Evolutionary conservation across 1,140 invertebrate species (phyloP).

Genomic region (Sminthurinus signatus): DNA sequence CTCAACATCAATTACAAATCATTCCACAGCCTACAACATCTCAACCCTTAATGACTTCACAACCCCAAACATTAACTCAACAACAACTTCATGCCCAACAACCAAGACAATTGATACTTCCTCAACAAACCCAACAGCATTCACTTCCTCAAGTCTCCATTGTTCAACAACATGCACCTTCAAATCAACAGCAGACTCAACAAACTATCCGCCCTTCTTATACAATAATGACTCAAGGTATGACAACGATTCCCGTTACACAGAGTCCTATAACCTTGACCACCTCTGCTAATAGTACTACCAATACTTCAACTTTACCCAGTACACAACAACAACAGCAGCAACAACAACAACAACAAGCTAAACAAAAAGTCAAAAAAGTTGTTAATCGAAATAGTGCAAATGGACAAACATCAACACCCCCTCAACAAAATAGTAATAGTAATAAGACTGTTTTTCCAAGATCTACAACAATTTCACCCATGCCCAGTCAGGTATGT

Average conservation of each 20-base stretch:
- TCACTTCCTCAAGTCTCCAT: neutral
- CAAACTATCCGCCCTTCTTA: slow-evolving; percentile 41
- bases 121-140: slow-evolving; percentile 29
- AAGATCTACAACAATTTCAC: slow-evolving; percentile 41
- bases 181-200: slow-evolving; percentile 41
- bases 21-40: slow-evolving; percentile 48
- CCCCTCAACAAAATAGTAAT: slow-evolving; percentile 25
- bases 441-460: slow-evolving; percentile 41
- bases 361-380: slow-evolving; percentile 33
- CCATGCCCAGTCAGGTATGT: slow-evolving; percentile 44
- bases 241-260: neutral
- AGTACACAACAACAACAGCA: neutral
- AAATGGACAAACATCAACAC: slow-evolving; percentile 11
- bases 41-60: slow-evolving; percentile 41
- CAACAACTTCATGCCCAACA: slow-evolving; percentile 28
- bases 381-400: slow-evolving; percentile 24
- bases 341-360: neutral
- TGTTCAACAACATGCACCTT: slow-evolving; percentile 23
- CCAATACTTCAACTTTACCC: no score
- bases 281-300: no score
- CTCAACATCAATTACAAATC: slow-evolving; percentile 44
- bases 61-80: slow-evolving; percentile 41
- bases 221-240: slow-evolving; percentile 15
- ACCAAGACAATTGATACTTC: slow-evolving; percentile 39
- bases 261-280: neutral